Conservation (phyloP, 1,140 invertebrate species). For the Phortica variegata region DNA sequence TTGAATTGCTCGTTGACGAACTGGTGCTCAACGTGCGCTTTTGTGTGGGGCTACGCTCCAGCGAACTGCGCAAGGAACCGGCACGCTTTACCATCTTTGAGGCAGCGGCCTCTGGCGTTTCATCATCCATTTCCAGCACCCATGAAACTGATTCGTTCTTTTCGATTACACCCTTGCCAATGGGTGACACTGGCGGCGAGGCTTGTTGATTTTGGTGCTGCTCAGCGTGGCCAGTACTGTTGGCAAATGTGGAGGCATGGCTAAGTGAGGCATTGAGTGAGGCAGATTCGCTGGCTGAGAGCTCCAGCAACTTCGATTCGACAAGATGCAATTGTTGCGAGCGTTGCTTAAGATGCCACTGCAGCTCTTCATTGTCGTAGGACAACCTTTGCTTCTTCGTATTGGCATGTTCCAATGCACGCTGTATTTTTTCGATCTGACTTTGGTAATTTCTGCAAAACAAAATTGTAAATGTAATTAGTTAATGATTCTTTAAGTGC, state of each 20-base stretch:
- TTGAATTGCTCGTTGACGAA: neutral
- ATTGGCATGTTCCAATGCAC: slow-evolving; percentile 69
- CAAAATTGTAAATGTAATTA: slow-evolving; percentile 6
- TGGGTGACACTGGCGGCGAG: slow-evolving; percentile 64
- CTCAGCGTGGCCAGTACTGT: slow-evolving; percentile 13
- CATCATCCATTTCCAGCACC: slow-evolving; percentile 74
- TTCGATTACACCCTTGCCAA: slow-evolving; percentile 77
- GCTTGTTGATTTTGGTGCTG: slow-evolving; percentile 16
- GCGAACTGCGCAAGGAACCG: slow-evolving; percentile 58
- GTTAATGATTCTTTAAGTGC: neutral
- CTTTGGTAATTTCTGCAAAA: slow-evolving; percentile 60
- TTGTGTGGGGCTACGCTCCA: slow-evolving; percentile 47
- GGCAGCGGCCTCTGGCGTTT: slow-evolving; percentile 67
- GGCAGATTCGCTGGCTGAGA: slow-evolving; percentile 17
- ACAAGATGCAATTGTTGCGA: slow-evolving; percentile 55
- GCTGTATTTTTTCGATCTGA: slow-evolving; percentile 71
- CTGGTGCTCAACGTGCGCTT: slow-evolving; percentile 52
- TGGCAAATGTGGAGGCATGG: slow-evolving; percentile 7
- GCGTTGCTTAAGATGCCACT: slow-evolving; percentile 80
- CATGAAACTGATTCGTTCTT: slow-evolving; percentile 82
- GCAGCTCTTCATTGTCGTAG: slow-evolving; percentile 82
- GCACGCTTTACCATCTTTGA: slow-evolving; percentile 63
- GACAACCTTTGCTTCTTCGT: slow-evolving; percentile 76
- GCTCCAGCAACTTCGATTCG: slow-evolving; percentile 37
- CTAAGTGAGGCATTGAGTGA: slow-evolving; percentile 17